Evolutionary conservation across 2,888 invertebrate species (phyloP).

Genomic region (Saturnia pavonia): DNA sequence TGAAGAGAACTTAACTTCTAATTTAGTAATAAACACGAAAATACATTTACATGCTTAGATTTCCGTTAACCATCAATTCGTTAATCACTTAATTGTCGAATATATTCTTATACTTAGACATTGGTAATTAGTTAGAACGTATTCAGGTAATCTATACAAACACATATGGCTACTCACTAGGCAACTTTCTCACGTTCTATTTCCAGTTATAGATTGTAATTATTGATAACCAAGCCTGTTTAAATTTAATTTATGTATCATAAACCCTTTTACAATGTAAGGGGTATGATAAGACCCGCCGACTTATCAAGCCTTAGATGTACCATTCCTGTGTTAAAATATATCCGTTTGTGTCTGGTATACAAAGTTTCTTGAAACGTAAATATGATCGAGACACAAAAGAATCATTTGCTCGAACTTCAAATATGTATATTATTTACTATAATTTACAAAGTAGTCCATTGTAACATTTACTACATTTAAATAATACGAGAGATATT

Average conservation of each 20-base stretch:
- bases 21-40: neutral
- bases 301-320: neutral
- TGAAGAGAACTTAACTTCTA: neutral
- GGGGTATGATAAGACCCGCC: neutral
- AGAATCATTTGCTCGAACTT: neutral
- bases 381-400: neutral
- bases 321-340: neutral
- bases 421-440: neutral
- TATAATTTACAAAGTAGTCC: neutral
- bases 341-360: neutral
- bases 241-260: slow-evolving; percentile 11
- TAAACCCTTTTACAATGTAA: slow-evolving; percentile 6
- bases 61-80: neutral
- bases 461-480: neutral
- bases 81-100: neutral
- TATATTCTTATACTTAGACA: neutral
- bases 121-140: neutral
- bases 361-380: too few relatives aligned
- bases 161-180: neutral
- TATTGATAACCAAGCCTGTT: neutral
- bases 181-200: slow-evolving; percentile 14
- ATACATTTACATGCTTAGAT: neutral
- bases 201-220: slow-evolving; percentile 9
- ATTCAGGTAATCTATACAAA: slow-evolving; percentile 17
- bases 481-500: neutral